Evolutionary conservation across 2,113 vertebrate genomes (phyloP).

Genomic region (Pithys albifrons): DNA sequence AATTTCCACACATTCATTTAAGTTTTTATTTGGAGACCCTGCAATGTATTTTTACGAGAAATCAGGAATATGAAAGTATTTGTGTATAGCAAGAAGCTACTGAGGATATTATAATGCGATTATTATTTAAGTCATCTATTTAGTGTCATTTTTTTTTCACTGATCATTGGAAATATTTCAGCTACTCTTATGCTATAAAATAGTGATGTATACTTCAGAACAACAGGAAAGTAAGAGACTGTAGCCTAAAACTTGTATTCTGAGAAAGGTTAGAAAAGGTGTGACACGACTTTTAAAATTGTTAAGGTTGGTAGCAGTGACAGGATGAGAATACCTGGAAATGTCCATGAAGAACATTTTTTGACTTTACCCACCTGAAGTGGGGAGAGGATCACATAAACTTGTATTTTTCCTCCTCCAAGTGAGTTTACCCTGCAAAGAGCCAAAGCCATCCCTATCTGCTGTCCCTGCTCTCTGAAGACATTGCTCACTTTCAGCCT

Average conservation of each 20-base stretch:
- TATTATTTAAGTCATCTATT: neutral
- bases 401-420: neutral
- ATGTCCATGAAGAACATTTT: neutral
- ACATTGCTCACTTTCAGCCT: neutral
- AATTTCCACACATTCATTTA: neutral
- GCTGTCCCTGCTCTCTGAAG: neutral
- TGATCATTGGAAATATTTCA: neutral
- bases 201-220: neutral
- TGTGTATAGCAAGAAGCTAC: neutral
- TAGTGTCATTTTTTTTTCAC: neutral
- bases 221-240: neutral
- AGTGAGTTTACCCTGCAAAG: neutral
- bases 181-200: neutral
- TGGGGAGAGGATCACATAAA: neutral
- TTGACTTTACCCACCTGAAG: neutral
- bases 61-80: neutral
- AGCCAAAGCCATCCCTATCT: neutral
- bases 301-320: neutral
- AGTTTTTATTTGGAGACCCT: neutral
- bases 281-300: neutral
- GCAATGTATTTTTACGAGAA: neutral
- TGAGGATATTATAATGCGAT: neutral
- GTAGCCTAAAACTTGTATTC: neutral
- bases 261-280: neutral
- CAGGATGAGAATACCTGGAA: neutral